These are phyloP conservation scores for Drosophila ohnishii DNA, from an alignment of 1,140 invertebrate species.

Conservation along the genomic window DNA sequence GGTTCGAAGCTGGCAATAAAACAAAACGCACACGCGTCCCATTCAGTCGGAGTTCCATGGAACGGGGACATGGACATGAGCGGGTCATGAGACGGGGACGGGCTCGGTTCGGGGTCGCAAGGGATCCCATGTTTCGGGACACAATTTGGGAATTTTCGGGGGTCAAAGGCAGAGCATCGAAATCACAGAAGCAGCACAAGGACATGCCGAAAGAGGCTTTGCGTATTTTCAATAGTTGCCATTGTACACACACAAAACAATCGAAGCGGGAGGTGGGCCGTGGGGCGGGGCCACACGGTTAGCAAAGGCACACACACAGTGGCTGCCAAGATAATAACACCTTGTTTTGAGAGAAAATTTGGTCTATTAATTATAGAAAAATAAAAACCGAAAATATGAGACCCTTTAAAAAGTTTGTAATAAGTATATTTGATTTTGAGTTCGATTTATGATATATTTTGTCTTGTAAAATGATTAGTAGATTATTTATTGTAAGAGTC, in stretches of 20 bases:
- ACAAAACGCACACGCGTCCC: conserved; percentile 73
- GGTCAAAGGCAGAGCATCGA: conserved; percentile 63
- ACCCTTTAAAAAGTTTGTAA: not conserved
- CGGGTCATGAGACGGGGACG: not conserved
- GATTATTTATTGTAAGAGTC: not conserved
- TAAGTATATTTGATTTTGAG: not conserved
- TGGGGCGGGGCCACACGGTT: not conserved
- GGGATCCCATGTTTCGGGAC: conserved; percentile 8
- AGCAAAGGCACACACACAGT: conserved; percentile 33
- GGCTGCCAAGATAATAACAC: not conserved
- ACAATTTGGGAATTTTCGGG: conserved; percentile 44
- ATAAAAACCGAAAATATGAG: too few relatives aligned
- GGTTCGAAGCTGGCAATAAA: conserved; percentile 69
- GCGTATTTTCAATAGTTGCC: conserved; percentile 79
- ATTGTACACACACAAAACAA: conserved; percentile 71
- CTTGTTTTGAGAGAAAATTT: not conserved
- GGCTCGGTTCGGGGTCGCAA: not conserved
- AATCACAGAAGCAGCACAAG: conserved; percentile 80
- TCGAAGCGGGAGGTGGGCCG: conserved; percentile 23
- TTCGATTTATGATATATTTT: too few relatives aligned
- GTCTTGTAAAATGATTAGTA: too few relatives aligned
- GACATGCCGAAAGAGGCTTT: conserved; percentile 77
- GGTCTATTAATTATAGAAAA: not conserved
- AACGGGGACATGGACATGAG: conserved; percentile 4
- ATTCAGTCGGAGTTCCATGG: conserved; percentile 13